Evolutionary conservation across 2,888 invertebrate species (phyloP).

Genomic region (Bembecia ichneumoniformis): DNA sequence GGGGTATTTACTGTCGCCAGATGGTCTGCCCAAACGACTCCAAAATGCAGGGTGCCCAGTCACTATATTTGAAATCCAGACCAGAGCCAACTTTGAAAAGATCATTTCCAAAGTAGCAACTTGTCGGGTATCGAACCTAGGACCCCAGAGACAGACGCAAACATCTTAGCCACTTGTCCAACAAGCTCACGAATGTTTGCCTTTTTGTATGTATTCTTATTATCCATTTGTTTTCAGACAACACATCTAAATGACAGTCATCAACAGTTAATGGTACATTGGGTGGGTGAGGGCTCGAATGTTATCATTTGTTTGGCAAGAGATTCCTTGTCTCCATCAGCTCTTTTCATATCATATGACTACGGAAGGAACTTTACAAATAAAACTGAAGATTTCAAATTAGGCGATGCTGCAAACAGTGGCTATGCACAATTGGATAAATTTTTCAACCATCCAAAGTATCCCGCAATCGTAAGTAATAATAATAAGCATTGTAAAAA

Average conservation of each 20-base stretch:
- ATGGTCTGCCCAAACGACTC: too few species aligned
- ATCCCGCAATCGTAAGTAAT: slow-evolving; percentile 82
- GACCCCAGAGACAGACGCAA: too few species aligned
- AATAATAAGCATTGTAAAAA: too few species aligned
- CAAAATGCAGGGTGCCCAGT: too few species aligned
- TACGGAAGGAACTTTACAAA: slow-evolving; percentile 86
- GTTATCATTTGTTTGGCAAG: slow-evolving; percentile 89
- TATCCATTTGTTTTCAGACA: slow-evolving; percentile 67
- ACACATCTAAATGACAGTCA: slow-evolving; percentile 87
- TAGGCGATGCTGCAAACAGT: slow-evolving; percentile 63
- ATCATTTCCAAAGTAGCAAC: too few species aligned
- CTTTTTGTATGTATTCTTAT: too few species aligned
- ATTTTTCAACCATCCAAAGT: slow-evolving; percentile 87
- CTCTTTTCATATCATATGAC: slow-evolving; percentile 88
- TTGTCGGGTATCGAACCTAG: too few species aligned
- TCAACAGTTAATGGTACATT: slow-evolving; percentile 91
- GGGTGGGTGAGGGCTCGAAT: slow-evolving; percentile 90
- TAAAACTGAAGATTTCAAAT: slow-evolving; percentile 77
- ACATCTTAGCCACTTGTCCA: too few species aligned
- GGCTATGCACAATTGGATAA: slow-evolving; percentile 82
- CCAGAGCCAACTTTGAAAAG: too few species aligned
- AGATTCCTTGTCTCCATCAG: slow-evolving; percentile 83
- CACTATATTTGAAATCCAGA: too few species aligned
- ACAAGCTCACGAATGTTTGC: too few species aligned
- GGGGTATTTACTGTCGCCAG: too few species aligned